Conservation (phyloP, 2,888 invertebrate species). For the Priapulus caudatus region DNA sequence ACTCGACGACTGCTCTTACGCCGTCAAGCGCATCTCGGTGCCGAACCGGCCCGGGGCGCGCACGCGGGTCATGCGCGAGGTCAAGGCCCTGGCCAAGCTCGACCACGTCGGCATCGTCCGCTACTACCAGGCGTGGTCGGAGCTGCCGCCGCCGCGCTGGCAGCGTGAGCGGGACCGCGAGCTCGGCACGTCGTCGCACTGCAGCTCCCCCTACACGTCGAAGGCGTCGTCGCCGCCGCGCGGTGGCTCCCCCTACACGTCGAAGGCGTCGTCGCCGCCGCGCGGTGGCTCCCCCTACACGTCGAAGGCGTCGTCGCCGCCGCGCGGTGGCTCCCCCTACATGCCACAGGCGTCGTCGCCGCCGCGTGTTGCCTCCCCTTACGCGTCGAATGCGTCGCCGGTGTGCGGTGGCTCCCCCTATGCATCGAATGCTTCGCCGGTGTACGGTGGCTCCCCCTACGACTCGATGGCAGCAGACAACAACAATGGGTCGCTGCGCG, state of each 20-base stretch:
- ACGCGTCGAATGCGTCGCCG: background rate
- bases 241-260: too few species aligned
- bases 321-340: too few species aligned
- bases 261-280: background rate
- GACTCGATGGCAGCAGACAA: background rate
- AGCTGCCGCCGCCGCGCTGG: too few species aligned
- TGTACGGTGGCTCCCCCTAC: background rate
- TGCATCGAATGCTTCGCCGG: background rate
- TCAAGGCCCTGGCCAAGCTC: too few species aligned
- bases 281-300: too few species aligned
- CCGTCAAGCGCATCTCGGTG: constrained; percentile 81
- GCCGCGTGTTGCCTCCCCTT: too few species aligned
- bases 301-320: background rate
- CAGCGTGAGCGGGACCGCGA: too few species aligned
- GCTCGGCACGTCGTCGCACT: background rate
- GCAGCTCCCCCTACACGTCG: too few species aligned
- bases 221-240: background rate
- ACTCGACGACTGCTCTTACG: constrained; percentile 84
- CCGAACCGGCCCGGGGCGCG: too few species aligned
- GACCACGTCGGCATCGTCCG: too few species aligned
- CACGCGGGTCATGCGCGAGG: background rate
- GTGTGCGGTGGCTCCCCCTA: background rate
- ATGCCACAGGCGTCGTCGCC: background rate
- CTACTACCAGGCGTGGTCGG: too few species aligned
- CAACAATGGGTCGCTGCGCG: constrained; percentile 10